Evolutionary conservation across 2,888 invertebrate species (phyloP).

Genomic region (Empis stercorea): DNA sequence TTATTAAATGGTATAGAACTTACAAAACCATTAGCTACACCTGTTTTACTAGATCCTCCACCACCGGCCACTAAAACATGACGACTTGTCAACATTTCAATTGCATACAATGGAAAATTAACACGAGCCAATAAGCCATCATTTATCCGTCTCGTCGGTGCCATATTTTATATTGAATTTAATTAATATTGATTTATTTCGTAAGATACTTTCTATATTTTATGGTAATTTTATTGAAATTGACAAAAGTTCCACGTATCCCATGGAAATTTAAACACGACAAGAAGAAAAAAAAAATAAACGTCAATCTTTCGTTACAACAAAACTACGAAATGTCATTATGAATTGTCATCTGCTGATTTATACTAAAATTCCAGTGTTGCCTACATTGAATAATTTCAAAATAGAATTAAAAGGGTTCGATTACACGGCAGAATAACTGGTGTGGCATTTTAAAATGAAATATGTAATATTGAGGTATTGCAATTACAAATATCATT

Average conservation of each 20-base stretch:
- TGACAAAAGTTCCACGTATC: conserved; percentile 14
- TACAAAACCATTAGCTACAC: conserved; percentile 94
- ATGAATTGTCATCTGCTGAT: too few species aligned
- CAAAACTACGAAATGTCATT: too few species aligned
- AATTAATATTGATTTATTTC: not conserved
- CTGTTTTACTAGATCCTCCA: conserved; percentile 93
- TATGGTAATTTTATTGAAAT: not conserved
- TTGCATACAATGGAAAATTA: conserved; percentile 85
- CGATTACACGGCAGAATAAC: too few species aligned
- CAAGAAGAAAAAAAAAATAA: too few species aligned
- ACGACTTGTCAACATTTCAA: conserved; percentile 80
- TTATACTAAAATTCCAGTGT: too few species aligned
- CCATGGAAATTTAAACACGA: not conserved
- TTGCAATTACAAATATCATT: too few species aligned
- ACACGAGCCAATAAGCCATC: conserved; percentile 72
- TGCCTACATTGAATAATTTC: too few species aligned
- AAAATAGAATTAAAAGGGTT: too few species aligned
- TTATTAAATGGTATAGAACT: conserved; percentile 34
- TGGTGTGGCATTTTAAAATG: too few species aligned
- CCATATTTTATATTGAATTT: conserved; percentile 42
- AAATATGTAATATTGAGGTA: too few species aligned
- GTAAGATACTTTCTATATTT: not conserved
- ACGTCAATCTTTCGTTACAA: too few species aligned
- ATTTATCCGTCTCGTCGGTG: conserved; percentile 43
- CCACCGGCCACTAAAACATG: conserved; percentile 95